A percentile compares a stretch with the other conserved stretches of the same genome.
Conservation (phyloP, 2,888 invertebrate species). For the Callimorpha dominula region DNA sequence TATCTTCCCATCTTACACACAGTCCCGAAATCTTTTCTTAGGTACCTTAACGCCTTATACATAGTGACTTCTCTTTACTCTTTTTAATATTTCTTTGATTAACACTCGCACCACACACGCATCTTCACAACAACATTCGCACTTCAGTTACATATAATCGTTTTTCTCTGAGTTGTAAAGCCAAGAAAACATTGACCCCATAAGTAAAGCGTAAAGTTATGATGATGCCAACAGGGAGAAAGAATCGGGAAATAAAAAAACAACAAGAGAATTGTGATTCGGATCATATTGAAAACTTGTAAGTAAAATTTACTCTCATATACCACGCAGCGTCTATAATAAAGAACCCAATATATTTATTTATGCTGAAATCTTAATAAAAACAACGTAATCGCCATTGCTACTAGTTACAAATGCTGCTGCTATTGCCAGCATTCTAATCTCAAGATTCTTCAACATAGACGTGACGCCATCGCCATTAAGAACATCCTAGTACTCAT, state of each 20-base stretch:
- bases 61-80: no score
- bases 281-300: background rate
- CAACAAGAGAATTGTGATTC: background rate
- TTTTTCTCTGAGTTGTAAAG: no score
- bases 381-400: background rate
- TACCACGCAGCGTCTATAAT: background rate
- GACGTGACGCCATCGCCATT: background rate
- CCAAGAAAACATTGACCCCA: no score
- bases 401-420: background rate
- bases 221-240: no score
- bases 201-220: no score
- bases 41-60: no score
- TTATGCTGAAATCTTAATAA: background rate
- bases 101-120: no score
- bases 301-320: background rate
- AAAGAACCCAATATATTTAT: background rate
- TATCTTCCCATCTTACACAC: background rate
- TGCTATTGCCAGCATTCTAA: background rate
- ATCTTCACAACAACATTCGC: no score
- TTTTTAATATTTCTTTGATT: no score
- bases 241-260: no score
- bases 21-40: background rate
- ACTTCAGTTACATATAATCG: no score
- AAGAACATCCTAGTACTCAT: constrained; percentile 30
- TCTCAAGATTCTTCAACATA: background rate